These are phyloP conservation scores for Saxidomus purpurata DNA, from an alignment of 1,140 invertebrate species.

Conservation along the genomic window DNA sequence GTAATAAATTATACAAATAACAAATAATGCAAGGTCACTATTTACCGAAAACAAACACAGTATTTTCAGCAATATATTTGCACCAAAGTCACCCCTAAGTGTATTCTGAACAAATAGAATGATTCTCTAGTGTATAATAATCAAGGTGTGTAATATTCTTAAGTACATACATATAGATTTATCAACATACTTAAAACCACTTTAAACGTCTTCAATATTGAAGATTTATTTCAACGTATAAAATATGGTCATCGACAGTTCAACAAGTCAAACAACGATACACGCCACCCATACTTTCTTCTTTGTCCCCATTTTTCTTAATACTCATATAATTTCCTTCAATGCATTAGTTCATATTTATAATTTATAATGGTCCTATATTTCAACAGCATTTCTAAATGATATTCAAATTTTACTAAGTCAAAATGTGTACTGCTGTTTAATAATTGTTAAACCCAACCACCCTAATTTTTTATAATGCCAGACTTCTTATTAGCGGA, in stretches of 20 bases:
- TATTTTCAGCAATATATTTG: neutral
- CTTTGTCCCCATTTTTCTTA: neutral
- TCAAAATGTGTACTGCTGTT: no score
- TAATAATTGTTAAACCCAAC: no score
- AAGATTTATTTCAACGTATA: neutral
- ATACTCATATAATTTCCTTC: no score
- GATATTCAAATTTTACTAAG: no score
- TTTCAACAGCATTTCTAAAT: no score
- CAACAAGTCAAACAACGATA: neutral
- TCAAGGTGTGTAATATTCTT: neutral
- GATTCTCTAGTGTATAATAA: neutral
- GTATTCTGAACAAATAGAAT: neutral
- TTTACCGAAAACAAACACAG: no score
- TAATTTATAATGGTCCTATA: no score
- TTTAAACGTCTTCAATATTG: neutral
- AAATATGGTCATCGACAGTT: slow-evolving; percentile 12
- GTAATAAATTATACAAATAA: no score
- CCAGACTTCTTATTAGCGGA: no score
- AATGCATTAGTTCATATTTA: no score
- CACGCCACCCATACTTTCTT: neutral
- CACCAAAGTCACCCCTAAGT: neutral
- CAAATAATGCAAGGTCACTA: no score
- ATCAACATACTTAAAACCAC: neutral
- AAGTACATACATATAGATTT: slow-evolving; percentile 19
- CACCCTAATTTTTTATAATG: no score